Evolutionary conservation across 2,113 vertebrate species (phyloP).

Genomic region (Cryptotis parvus): DNA sequence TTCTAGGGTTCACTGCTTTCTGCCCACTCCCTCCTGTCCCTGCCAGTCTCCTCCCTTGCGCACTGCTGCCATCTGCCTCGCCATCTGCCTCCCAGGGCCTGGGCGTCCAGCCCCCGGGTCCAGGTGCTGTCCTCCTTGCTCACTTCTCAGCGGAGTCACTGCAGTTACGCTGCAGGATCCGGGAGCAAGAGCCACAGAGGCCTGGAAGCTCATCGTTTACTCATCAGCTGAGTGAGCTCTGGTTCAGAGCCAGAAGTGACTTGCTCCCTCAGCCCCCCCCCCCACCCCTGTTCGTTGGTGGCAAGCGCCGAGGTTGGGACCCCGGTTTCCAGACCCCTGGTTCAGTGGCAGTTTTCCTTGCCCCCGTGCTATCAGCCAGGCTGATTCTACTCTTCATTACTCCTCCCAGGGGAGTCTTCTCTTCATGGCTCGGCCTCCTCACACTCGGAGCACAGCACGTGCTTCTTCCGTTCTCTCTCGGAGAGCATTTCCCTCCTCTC

Average conservation of each 20-base stretch:
- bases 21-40: neutral
- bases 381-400: neutral
- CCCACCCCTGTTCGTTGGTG: neutral
- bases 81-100: slow-evolving; percentile 57
- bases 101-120: neutral
- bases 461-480: neutral
- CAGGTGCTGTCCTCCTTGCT: neutral
- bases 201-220: neutral
- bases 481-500: neutral
- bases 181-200: neutral
- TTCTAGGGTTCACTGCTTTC: neutral
- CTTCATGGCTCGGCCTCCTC: neutral
- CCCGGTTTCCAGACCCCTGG: neutral
- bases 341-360: neutral
- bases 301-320: neutral
- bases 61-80: neutral
- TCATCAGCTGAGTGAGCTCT: neutral
- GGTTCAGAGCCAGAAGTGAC: neutral
- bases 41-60: neutral
- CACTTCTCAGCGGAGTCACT: neutral
- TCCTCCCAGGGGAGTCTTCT: neutral
- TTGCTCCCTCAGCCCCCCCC: neutral
- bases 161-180: neutral
- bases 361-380: no score
- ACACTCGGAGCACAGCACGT: neutral